Evolutionary conservation across 2,797 vertebrate genomes (phyloP), one percentile per base, ranked within the genome.

Genomic region (Enoplosus armatus): DNA sequence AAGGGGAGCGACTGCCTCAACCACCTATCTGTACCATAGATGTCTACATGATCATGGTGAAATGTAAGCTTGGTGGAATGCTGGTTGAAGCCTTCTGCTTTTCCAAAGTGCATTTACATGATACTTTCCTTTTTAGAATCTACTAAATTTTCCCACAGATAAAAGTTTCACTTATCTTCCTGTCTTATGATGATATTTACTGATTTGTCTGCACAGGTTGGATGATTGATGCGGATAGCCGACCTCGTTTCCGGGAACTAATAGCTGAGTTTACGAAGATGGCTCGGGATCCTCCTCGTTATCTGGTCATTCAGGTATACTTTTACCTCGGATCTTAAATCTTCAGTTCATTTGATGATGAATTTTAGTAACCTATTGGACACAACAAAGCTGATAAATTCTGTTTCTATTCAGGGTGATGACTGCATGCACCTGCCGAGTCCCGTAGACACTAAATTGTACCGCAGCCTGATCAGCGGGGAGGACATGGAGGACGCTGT

Each of bases 21-120:
- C 98, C 98, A 0, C 98, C 97, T 0, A 98, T 99, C 91, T 99
- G 98, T 79, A 99, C 98, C 86, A 99, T 99, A 1, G 98, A 99
- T 0, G 98, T 99, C 64, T 99, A 99, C 93, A 99, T 99, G 98
- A 99, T 99, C 90, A 99, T 99, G 98, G 98, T 99, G 89, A 99
- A 99, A 95, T 99, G 98, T 99, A 94, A 97, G 97, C 94, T 33
- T 24, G 20, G 43, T 22, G 47, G 22, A n/a, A 66, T 54, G 8
- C 64, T 24, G 8, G 9, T 10, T 45, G 7, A 72, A 56, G 18
- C 53, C 9, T 53, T 31, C 22, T 66, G 37, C 12, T 59, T n/a
- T 56, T 50, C 27, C 2, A 2, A 16, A 33, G 14, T 37, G 12
- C 7, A 26, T 51, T 75, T 22, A 14, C 31, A 33, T 33, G 5